Percentiles rank a stretch among this genome's conserved stretches.
Conservation (phyloP, 2,113 vertebrate species). For the Serinus canaria region DNA sequence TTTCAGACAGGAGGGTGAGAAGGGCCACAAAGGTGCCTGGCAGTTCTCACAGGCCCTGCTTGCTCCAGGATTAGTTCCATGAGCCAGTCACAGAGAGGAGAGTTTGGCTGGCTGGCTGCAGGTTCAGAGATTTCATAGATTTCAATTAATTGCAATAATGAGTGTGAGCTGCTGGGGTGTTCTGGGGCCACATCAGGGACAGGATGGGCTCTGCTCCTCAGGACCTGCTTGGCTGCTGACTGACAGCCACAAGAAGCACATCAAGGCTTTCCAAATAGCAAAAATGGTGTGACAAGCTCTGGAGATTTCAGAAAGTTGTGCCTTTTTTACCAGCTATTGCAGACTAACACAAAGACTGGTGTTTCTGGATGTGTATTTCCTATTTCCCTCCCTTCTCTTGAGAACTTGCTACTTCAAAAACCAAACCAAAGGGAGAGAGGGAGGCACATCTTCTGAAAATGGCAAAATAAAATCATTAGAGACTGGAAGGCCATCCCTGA, state of each 20-base stretch:
- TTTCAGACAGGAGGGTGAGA: neutral
- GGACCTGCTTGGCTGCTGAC: neutral
- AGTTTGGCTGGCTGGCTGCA: neutral
- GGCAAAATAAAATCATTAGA: neutral
- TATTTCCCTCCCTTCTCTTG: neutral
- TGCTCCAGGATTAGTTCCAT: neutral
- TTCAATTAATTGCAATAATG: neutral
- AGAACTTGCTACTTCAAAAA: neutral
- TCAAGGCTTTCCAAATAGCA: neutral
- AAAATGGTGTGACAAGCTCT: neutral
- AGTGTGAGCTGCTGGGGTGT: neutral
- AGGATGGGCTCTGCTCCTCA: neutral
- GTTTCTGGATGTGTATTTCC: neutral
- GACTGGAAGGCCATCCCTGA: neutral
- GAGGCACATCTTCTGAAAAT: neutral
- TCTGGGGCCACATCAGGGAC: neutral
- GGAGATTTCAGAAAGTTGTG: neutral
- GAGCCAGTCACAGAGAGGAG: neutral
- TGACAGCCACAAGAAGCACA: neutral
- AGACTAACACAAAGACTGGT: neutral
- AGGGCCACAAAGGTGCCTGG: neutral
- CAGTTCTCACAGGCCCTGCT: neutral
- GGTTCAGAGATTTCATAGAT: neutral
- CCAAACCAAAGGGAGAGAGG: neutral
- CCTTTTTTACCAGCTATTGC: neutral